These are phyloP conservation scores for Dolichotis patagonum DNA, from an alignment of 2,113 vertebrate genomes.

Conservation along the genomic window DNA sequence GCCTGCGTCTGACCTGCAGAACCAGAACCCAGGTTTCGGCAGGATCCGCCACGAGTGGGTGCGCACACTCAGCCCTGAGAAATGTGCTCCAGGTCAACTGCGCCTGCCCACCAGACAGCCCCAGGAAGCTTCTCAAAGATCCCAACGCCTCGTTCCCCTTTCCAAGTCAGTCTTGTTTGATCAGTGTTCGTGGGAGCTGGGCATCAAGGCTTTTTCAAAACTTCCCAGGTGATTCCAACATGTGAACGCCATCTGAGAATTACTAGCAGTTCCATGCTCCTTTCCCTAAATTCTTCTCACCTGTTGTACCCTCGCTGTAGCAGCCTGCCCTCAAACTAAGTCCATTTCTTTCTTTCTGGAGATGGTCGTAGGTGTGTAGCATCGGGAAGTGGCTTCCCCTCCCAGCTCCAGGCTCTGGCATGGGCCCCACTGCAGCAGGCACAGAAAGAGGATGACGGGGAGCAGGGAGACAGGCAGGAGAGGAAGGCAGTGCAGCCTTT, in stretches of 20 bases:
- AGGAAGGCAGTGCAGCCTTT: not conserved
- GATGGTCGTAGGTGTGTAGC: not conserved
- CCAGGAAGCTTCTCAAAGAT: slow-evolving; percentile 13
- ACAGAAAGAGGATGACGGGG: not conserved
- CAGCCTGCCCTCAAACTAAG: not conserved
- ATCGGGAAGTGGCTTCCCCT: not conserved
- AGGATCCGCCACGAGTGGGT: not conserved
- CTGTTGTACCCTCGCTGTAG: not conserved
- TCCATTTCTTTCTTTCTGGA: not conserved
- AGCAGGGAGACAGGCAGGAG: not conserved
- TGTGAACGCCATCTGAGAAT: slow-evolving; percentile 12
- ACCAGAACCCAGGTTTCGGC: not conserved
- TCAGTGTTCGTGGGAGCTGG: not conserved
- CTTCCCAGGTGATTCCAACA: slow-evolving; percentile 48
- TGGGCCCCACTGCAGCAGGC: not conserved
- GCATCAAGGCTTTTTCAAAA: not conserved
- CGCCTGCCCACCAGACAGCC: not conserved
- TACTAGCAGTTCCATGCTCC: not conserved
- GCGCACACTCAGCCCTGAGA: not conserved
- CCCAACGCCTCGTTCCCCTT: not conserved
- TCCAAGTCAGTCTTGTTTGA: slow-evolving; percentile 38
- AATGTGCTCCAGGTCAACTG: not conserved
- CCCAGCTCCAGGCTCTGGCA: not conserved
- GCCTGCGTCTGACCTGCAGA: not conserved
- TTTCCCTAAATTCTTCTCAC: not conserved